Base-by-base conservation (phyloP, 2,113 vertebrate genomes). In the Dolichotis patagonum region DNA sequence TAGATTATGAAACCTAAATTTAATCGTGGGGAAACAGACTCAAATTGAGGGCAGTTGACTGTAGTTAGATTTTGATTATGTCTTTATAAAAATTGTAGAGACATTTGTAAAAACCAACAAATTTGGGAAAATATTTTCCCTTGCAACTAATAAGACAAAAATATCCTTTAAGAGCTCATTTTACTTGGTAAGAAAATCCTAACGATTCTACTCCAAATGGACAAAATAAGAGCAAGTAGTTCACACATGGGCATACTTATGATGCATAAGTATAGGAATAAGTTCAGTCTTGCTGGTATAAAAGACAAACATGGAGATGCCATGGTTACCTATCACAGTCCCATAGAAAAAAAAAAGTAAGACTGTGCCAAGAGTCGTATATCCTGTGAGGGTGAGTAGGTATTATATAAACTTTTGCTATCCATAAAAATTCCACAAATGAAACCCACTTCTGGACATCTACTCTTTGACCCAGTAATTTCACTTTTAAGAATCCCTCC, bases 1-100 rank as follows among this genome's bases (percentile, higher is more conserved):
- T 91, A 94, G 84, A 96, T 93, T 89, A 84, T 97, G 86, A 94
- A 97, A 96, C 28, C 49, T 87, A 56, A 73, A 58, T 90, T 73
- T 92, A 93, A 94, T 87, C 67, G 41, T 69, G 67, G 60, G 38
- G 46, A 92, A 96, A 63, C 32, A 90, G 41, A 38, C 62, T 85
- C 77, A 95, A 91, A 92, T 49, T 63, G 54, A 83, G 94, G 49
- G 49, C 73, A 19, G 22, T 73, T 0, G 1, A 13, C 56, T 87
- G 11, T 54, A 90, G 24, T 91, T 91, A 56, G 46, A 85, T 52
- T 92, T 84, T 56, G 62, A 63, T 84, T 89, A 73, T 43, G 14
- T 77, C 80, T 58, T 71, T 63, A 52, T 24, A 20, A 89, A 94
- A 88, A 93, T 1, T 81, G 28, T 96, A 43, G 24, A 67, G 19